These are phyloP conservation scores for Rhizomys pruinosus DNA, from an alignment of 2,113 vertebrate species.

Conservation along the genomic window DNA sequence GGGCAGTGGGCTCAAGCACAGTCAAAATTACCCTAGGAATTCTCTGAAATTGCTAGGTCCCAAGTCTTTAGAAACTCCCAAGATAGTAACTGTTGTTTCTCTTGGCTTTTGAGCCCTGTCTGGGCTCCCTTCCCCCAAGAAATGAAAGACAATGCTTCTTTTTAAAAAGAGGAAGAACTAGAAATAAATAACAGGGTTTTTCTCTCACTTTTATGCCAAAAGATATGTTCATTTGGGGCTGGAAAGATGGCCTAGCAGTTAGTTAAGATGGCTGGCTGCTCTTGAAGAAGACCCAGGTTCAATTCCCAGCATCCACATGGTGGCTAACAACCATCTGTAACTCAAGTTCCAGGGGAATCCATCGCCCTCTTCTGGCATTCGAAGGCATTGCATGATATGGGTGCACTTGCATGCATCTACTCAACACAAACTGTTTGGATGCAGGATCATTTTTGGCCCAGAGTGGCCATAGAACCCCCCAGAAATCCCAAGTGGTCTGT, in stretches of 20 bases:
- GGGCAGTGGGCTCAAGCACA: not conserved
- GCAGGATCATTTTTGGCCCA: not conserved
- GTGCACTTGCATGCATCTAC: not conserved
- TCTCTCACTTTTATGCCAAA: not conserved
- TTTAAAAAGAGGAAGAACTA: slow-evolving; percentile 34
- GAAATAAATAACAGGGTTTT: slow-evolving; percentile 8
- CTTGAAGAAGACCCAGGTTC: too few relatives aligned
- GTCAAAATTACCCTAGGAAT: slow-evolving; percentile 24
- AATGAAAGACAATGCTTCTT: slow-evolving; percentile 6
- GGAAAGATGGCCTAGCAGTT: too few relatives aligned
- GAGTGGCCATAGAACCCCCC: not conserved
- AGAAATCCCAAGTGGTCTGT: slow-evolving; percentile 20
- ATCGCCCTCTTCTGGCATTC: too few relatives aligned
- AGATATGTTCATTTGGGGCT: not conserved
- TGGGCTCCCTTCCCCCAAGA: slow-evolving; percentile 13
- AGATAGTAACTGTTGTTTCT: slow-evolving; percentile 37
- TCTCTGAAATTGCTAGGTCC: not conserved
- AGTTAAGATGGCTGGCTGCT: too few relatives aligned
- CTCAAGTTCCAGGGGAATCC: too few relatives aligned
- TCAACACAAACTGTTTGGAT: not conserved
- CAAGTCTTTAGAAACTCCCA: slow-evolving; percentile 35
- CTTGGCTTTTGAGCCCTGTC: slow-evolving; percentile 14
- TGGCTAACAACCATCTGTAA: too few relatives aligned
- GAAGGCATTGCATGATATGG: too few relatives aligned
- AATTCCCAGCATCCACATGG: too few relatives aligned